These are phyloP conservation scores for Nowickia ferox DNA, from an alignment of 2,888 invertebrate genomes.

Conservation along the genomic window DNA sequence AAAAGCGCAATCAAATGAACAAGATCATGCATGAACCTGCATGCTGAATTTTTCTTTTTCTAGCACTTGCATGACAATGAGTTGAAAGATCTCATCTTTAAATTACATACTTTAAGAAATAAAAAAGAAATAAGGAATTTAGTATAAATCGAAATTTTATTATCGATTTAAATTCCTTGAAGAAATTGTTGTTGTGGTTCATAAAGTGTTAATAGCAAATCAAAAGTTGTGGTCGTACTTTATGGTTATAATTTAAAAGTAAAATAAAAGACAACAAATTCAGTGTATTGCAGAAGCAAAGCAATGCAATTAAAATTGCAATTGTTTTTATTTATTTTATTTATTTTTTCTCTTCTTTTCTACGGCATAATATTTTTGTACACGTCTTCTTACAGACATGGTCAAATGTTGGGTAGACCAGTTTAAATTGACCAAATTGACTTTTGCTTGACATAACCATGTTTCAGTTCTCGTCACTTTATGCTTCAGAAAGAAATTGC, in stretches of 20 bases:
- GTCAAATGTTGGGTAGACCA: constrained; percentile 66
- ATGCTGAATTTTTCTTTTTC: too few relatives aligned
- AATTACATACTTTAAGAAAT: too few relatives aligned
- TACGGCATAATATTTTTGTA: constrained; percentile 59
- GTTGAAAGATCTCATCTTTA: too few relatives aligned
- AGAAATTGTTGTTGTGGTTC: not conserved
- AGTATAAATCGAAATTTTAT: too few relatives aligned
- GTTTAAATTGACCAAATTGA: constrained; percentile 67
- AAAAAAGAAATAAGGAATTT: too few relatives aligned
- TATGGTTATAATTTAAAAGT: constrained; percentile 56
- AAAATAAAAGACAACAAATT: constrained; percentile 41
- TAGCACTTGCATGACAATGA: too few relatives aligned
- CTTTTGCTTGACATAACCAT: constrained; percentile 67
- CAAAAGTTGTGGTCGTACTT: constrained; percentile 61
- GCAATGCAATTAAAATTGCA: constrained; percentile 65
- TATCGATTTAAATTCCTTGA: too few relatives aligned
- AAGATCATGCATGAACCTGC: too few relatives aligned
- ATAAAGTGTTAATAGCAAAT: constrained; percentile 58
- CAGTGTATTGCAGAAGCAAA: constrained; percentile 70
- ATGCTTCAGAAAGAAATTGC: constrained; percentile 59
- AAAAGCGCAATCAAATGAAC: too few relatives aligned
- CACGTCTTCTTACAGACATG: constrained; percentile 68
- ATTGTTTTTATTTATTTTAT: constrained; percentile 46
- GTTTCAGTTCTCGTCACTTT: constrained; percentile 65
- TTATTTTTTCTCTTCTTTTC: constrained; percentile 47